phyloP scores from a whole-genome alignment of 1,140 invertebrate genomes.

The Hycleus phaleratus region DNA sequence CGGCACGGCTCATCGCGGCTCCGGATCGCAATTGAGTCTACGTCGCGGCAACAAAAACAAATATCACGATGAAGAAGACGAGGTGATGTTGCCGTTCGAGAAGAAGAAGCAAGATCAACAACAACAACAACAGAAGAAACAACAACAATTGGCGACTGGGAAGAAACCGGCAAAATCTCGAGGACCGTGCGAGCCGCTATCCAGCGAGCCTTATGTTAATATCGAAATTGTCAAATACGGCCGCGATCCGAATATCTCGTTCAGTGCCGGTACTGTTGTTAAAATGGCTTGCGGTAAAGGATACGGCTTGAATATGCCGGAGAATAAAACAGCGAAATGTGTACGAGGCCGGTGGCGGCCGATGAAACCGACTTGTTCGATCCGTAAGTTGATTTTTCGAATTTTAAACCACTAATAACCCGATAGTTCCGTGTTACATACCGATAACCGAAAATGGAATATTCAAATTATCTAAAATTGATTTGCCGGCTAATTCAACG shows the following conservation, averaged over 20 bases:
- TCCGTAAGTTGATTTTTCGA: constrained; percentile 50
- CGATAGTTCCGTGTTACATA: constrained; percentile 56
- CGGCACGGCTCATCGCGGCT: constrained; percentile 24
- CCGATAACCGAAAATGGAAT: constrained; percentile 56
- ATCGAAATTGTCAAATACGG: constrained; percentile 58
- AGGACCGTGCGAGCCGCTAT: constrained; percentile 49
- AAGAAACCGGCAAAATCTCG: constrained; percentile 39
- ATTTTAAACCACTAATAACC: neutral
- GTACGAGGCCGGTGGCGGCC: constrained; percentile 74
- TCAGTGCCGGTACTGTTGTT: constrained; percentile 59
- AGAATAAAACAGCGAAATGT: constrained; percentile 69
- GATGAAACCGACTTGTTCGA: constrained; percentile 63
- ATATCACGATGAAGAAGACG: constrained; percentile 17
- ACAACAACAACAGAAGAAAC: constrained; percentile 20
- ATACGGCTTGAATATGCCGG: constrained; percentile 62
- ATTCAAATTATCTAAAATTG: constrained; percentile 48
- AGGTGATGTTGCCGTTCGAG: constrained; percentile 14
- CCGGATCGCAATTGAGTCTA: constrained; percentile 20
- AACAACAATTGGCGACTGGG: constrained; percentile 7
- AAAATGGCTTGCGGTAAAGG: constrained; percentile 65
- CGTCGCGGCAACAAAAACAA: constrained; percentile 27
- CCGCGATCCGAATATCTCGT: constrained; percentile 50
- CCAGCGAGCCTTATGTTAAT: constrained; percentile 55
- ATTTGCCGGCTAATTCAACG: constrained; percentile 22
- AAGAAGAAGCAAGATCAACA: constrained; percentile 20